These are phyloP conservation scores for Ictidomys tridecemlineatus DNA, from an alignment of 2,113 vertebrate genomes.

Conservation along the genomic window DNA sequence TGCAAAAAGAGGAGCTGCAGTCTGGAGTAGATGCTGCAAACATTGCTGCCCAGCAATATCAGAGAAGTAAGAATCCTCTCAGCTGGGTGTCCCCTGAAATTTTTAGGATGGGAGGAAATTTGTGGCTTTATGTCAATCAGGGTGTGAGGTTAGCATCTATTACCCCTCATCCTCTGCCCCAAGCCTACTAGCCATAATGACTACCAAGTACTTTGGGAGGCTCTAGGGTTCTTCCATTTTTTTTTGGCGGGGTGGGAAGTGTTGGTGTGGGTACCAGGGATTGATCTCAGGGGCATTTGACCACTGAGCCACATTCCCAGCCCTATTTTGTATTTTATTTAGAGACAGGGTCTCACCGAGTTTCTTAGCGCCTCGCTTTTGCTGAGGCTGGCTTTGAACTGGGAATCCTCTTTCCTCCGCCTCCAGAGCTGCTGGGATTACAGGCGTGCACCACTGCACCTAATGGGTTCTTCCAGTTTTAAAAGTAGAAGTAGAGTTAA, in stretches of 20 bases:
- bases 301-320: too few species aligned
- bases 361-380: too few species aligned
- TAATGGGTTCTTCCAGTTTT: neutral
- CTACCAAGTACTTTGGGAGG: neutral
- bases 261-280: too few species aligned
- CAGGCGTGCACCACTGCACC: too few species aligned
- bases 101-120: too few species aligned
- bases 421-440: too few species aligned
- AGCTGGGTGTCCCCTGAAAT: neutral
- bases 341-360: too few species aligned
- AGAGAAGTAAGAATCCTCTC: slow-evolving; percentile 90
- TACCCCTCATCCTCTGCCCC: neutral
- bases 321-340: too few species aligned
- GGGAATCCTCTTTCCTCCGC: too few species aligned
- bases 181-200: neutral
- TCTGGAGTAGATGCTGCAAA: slow-evolving; percentile 93
- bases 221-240: neutral
- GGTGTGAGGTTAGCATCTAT: neutral
- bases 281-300: too few species aligned
- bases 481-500: neutral
- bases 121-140: neutral
- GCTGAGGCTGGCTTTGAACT: too few species aligned
- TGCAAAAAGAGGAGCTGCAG: slow-evolving; percentile 97
- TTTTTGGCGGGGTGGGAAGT: too few species aligned
- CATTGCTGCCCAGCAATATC: slow-evolving; percentile 89